These are phyloP conservation scores for Drosophila chauvacae DNA, from an alignment of 1,140 invertebrate species.

Conservation along the genomic window DNA sequence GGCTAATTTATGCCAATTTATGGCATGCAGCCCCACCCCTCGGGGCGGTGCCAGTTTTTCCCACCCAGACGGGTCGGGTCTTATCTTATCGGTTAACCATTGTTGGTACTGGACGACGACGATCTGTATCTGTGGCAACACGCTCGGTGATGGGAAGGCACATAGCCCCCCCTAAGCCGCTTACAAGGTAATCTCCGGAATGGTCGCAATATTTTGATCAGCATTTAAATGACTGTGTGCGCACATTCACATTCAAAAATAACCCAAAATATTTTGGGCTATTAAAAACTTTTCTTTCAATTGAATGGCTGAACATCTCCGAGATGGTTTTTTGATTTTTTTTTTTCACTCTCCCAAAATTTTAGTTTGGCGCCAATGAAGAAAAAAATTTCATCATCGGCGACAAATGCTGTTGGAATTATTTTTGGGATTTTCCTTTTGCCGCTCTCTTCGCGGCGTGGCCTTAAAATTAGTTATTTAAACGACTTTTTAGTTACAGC, in stretches of 20 bases:
- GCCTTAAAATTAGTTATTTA: constrained; percentile 69
- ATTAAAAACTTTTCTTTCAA: constrained; percentile 72
- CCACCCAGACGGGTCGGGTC: constrained; percentile 25
- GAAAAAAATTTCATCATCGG: constrained; percentile 54
- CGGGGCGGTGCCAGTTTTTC: constrained; percentile 37
- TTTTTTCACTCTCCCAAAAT: constrained; percentile 6
- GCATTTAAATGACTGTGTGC: constrained; percentile 41
- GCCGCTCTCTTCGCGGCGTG: constrained; percentile 20
- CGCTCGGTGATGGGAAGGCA: constrained; percentile 18
- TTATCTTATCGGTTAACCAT: constrained; percentile 38
- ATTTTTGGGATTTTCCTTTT: constrained; percentile 40
- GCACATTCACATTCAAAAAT: constrained; percentile 33
- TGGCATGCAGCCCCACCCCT: constrained; percentile 54
- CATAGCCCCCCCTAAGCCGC: constrained; percentile 54
- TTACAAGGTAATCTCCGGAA: constrained; percentile 55
- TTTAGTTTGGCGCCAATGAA: constrained; percentile 55
- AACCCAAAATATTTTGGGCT: constrained; percentile 68
- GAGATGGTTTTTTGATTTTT: constrained; percentile 30
- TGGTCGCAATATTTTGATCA: constrained; percentile 79
- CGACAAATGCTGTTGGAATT: constrained; percentile 43
- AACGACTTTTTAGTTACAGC: constrained; percentile 58
- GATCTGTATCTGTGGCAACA: constrained; percentile 36
- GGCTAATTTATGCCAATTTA: constrained; percentile 79
- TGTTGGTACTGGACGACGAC: constrained; percentile 23
- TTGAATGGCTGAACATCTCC: constrained; percentile 57